Evolutionary conservation across 2,888 invertebrate species (phyloP).

Genomic region (Drosophila helvetica): DNA sequence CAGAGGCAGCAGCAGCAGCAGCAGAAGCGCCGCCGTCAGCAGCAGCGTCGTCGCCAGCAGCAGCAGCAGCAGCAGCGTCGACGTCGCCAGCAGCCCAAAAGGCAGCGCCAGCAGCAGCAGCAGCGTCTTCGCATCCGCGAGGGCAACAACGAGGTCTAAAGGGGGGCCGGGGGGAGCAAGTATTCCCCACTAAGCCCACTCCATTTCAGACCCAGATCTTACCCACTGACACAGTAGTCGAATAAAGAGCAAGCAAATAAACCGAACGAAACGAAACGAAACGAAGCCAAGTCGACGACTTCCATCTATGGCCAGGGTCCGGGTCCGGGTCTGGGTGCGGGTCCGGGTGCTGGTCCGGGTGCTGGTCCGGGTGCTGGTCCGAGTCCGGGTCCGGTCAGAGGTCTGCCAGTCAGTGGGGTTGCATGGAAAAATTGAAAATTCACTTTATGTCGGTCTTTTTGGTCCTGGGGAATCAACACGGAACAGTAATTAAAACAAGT

Average conservation of each 20-base stretch:
- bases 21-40: slow-evolving; percentile 30
- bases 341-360: too few relatives aligned
- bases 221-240: not conserved
- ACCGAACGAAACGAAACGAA: not conserved
- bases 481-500: slow-evolving; percentile 48
- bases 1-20: slow-evolving; percentile 20
- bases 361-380: too few relatives aligned
- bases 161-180: slow-evolving; percentile 9
- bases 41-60: slow-evolving; percentile 36
- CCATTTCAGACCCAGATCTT: not conserved
- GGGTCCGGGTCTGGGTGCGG: too few relatives aligned
- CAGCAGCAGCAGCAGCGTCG: slow-evolving; percentile 32
- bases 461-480: slow-evolving; percentile 28
- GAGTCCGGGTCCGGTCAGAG: too few relatives aligned
- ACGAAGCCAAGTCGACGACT: not conserved
- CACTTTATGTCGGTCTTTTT: slow-evolving; percentile 33
- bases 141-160: slow-evolving; percentile 8
- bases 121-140: slow-evolving; percentile 34
- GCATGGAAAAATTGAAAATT: slow-evolving; percentile 34
- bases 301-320: too few relatives aligned
- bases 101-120: slow-evolving; percentile 40
- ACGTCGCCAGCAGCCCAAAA: slow-evolving; percentile 15
- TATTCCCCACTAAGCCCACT: not conserved
- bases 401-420: too few relatives aligned
- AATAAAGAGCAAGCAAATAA: not conserved